These are phyloP conservation scores for Istiophorus platypterus DNA, from an alignment of 2,113 vertebrate genomes.

Conservation along the genomic window DNA sequence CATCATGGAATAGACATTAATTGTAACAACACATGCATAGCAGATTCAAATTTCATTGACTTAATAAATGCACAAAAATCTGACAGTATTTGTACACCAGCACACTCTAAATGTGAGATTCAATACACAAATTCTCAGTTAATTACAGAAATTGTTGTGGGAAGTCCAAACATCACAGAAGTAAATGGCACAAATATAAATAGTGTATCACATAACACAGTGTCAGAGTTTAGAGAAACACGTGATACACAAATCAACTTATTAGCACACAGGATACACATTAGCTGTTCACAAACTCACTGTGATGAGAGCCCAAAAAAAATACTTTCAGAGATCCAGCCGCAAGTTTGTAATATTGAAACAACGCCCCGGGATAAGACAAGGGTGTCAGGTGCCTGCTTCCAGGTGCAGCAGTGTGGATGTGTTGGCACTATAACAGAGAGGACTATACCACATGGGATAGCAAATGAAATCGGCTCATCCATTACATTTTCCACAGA, in stretches of 20 bases:
- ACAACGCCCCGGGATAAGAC: conserved; percentile 34
- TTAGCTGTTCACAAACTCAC: conserved; percentile 2
- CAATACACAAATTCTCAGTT: conserved; percentile 3
- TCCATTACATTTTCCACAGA: conserved; percentile 59
- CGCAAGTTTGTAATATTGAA: conserved; percentile 19
- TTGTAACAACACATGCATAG: background rate
- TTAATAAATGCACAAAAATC: background rate
- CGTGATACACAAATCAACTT: background rate
- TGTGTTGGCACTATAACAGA: conserved; percentile 25
- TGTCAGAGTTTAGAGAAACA: conserved; percentile 10
- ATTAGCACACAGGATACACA: conserved; percentile 7
- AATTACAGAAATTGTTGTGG: background rate
- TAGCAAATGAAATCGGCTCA: conserved; percentile 50
- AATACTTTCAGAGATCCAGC: conserved; percentile 19
- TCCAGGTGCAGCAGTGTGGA: conserved; percentile 3
- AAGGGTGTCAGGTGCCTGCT: conserved; percentile 15
- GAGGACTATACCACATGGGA: conserved; percentile 16
- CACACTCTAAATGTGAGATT: background rate
- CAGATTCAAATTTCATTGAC: background rate
- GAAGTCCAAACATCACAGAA: conserved; percentile 23
- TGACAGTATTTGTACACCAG: background rate
- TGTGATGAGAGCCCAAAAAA: conserved; percentile 9
- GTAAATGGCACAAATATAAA: background rate
- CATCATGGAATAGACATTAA: background rate
- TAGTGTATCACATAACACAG: conserved; percentile 5